Base-by-base conservation (phyloP, 2,888 invertebrate genomes). In the Stictocephala bisonia region DNA sequence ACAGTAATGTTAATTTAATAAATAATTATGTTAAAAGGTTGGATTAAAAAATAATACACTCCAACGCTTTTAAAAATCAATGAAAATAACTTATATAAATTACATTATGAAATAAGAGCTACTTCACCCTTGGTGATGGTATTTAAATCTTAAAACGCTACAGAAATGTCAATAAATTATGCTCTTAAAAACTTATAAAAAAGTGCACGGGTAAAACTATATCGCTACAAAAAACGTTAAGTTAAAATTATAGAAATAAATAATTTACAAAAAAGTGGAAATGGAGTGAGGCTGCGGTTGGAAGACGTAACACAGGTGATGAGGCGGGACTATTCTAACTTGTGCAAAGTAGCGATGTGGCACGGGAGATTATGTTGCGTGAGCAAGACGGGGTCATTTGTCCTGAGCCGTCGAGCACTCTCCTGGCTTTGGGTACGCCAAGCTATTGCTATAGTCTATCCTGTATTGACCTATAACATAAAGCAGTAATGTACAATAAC, bases 401-500 rank as follows among this genome's bases (percentile, higher is more conserved):
- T 85, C 85, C 78, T 83, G 82, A 27, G 60, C 53, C 80, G 81
- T 83, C 78, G 83, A 82, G 75, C 83, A 83, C 78, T 84, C 84
- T 78, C 84, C 84, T 75, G 84, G 81, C 79, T 83, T 84, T 79
- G 84, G 84, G 81, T 83, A 82, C 79, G 83, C 81, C 60, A 40
- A 9, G 44, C 27, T 64, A 44, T 64, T 64, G 78, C 82, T 80
- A 78, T 84, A 85, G 81, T 85, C 85, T 78, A 85, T 79, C 78
- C 84, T 83, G 79, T 85, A 85, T 78, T 85, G 84, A 77, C 84
- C 85, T 85, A 83, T 78, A 84, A 84, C 77, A 72, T 78, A 75
- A 78, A 77, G n/a, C n/a, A n/a, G n/a, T n/a, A n/a, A n/a, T n/a
- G n/a, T n/a, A n/a, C n/a, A n/a, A n/a, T n/a, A n/a, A n/a, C n/a